Evolutionary conservation across 1,140 invertebrate genomes (phyloP), one percentile per base, ranked within the genome.

Genomic region (Drosophila elegans): DNA sequence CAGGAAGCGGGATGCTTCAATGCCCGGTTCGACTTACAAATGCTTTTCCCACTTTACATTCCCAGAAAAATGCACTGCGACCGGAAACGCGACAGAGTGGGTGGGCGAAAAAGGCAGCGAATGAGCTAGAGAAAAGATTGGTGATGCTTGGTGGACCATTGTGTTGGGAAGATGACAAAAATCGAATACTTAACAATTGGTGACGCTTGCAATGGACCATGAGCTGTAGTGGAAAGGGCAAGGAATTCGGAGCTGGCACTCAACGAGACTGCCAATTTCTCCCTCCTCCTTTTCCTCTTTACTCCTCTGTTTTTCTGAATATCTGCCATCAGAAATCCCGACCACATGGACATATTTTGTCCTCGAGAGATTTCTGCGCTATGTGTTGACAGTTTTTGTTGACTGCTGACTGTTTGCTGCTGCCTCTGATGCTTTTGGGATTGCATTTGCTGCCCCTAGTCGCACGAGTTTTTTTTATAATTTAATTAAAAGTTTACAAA

Each of bases 121-220:
- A 7, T 10, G 13, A 21, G 27, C 5, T 13, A n/a, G 12, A 32
- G 48, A 16, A 32, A 11, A 32, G 29, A n/a, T 10, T 10, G 48
- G n/a, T 1, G n/a, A 16, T 11, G 34, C 63, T 69, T 60, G 56
- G 56, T 42, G 41, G 75, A 68, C 62, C 46, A 82, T 81, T 75
- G 72, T 88, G 69, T 66, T 77, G 76, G 84, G 53, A 41, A 39
- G 51, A 51, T 45, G 36, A 72, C 51, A 72, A 75, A 74, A 74
- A 74, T 75, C 84, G 83, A 88, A 89, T 89, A 80, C 80, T 85
- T 73, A 60, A 82, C 83, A 88, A 89, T 83, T 89, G 83, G 59
- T 81, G 80, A 79, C 76, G 76, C 51, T 44, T 73, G 63, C 83
- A 88, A 77, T 88, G 51, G 57, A 75, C 62, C 80, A 64, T 57